Base-by-base conservation (phyloP, 2,113 vertebrate species). In the Hippocampus guttulatus region DNA sequence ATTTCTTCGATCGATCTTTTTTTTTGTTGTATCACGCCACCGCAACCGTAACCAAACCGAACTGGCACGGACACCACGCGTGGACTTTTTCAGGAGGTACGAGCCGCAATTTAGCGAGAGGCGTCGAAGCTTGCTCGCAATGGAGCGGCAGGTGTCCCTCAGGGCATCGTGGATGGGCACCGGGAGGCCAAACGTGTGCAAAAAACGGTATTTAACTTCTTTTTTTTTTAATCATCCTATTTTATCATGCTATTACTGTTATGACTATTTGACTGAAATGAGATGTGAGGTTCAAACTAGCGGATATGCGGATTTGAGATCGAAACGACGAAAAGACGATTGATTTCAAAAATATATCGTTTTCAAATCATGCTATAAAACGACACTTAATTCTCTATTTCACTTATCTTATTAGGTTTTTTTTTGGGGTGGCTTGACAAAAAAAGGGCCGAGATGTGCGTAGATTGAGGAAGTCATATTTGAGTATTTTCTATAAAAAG, bases 101-200 rank as follows among this genome's bases (percentile, higher is more conserved):
- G 45, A 51, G 43, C 33, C 18, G 8, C 30, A 9, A n/a, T 70
- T 77, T 30, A 5, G 65, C 38, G 64, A 68, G 21, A n/a, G 8
- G 11, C 41, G 62, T 43, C 11, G 11, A 64, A 23, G 11, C 43
- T 15, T 65, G 89, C 84, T 81, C 84, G 54, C 69, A 63, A 14
- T 11, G 41, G 62, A 57, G 86, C 58, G 15, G 58, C 89, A 90
- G 91, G 88, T 91, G 91, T 83, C 78, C 75, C 67, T 38, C 70
- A 79, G 75, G 80, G 84, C 84, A 74, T 73, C 79, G 74, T 68
- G 82, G 85, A 87, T 21, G 51, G 0, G 75, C 57, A 63, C 15
- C 69, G 77, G 82, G 84, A 89, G 23, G 73, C 54, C n/a, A 75
- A 67, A 68, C 73, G 75, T 20, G 71, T 78, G 71, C 80, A 72